Base-by-base conservation (phyloP, 2,113 vertebrate species). In the Brienomyrus brachyistius region DNA sequence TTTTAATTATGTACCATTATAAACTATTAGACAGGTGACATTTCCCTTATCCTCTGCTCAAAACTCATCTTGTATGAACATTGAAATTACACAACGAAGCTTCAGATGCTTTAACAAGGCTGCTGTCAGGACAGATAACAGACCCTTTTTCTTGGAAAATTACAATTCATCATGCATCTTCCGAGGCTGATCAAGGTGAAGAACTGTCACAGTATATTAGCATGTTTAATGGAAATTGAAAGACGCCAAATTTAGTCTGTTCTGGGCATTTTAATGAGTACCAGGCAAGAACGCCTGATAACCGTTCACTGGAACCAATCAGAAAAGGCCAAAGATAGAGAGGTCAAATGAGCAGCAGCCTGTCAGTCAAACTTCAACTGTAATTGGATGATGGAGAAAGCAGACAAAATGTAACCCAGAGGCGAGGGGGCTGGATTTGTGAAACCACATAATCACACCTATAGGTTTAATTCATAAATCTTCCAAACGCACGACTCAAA, bases 311-410 rank as follows among this genome's bases (percentile, higher is more conserved):
- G 45, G 84, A n/a, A 31, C 84, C 87, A 90, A 31, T 89, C 74
- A 45, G 66, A 27, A 89, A 70, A 86, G 87, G 89, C 15, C 17
- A 88, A 47, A 89, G 45, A 82, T 48, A 90, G 21, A 56, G 35
- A 43, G 74, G 74, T 43, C 31, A 13, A 89, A 56, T 21, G 31
- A 40, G n/a, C 27, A 40, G 50, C 47, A 21, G 51, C 4, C 31
- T 87, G 85, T 54, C 48, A 87, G 31, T 87, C 15, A 21, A 13
- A 84, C 40, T 84, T 43, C 23, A 48, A n/a, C 21, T 84, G n/a
- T 87, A 87, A 52, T 54, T 54, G 27, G n/a, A 23, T 54, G 51
- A 54, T 7, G 15, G 51, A 15, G 48, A 10, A 84, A 23, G 7
- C 1, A 23, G 9, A 84, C 35, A 84, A n/a, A 48, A 43, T 21